Base-by-base conservation (phyloP, 2,113 vertebrate species). In the Calyptommatus sinebrachiatus region DNA sequence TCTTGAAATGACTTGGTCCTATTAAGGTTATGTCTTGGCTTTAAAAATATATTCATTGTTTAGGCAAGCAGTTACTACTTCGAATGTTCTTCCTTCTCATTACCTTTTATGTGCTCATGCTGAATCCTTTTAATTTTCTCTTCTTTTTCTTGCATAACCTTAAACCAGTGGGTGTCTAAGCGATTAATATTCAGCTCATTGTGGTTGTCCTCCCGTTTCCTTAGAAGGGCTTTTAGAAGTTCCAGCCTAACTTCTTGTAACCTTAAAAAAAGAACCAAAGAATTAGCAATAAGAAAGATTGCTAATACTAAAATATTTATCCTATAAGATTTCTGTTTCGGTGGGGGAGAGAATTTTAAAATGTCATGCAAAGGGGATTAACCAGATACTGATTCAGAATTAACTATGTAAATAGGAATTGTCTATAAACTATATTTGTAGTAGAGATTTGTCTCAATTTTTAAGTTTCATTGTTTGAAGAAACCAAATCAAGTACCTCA, bases 221-320 rank as follows among this genome's bases (percentile, higher is more conserved):
- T 85, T 87, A 98, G 84, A 62, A 97, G 86, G 57, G 93, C 89
- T 84, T 86, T 94, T 62, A 98, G 92, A 81, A 97, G 87, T 80
- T 93, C 89, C 45, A 97, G 88, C 8, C 93, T 95, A 50, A 91
- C 77, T 35, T 96, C 95, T 90, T 99, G 97, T 82, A 98, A 83
- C 87, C 98, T 99, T 88, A 72, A 87, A 85, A 18, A 31, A n/a
- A 62, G 85, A 87, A 16, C 26, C 86, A 65, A 89, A 14, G 35
- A 41, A 41, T 41, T 46, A 41, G 76, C 65, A 84, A 14, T 31
- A 77, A 45, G 20, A 73, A 21, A 21, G 20, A 35, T 12, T 2
- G 60, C 72, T 9, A 28, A 26, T 26, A 84, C 66, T 77, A 2
- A 60, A 62, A 62, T 53, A 57, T 29, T 31, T 5, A 57, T 57